Base-by-base conservation (phyloP, 2,797 vertebrate species). In the Austrolebias charrua region DNA sequence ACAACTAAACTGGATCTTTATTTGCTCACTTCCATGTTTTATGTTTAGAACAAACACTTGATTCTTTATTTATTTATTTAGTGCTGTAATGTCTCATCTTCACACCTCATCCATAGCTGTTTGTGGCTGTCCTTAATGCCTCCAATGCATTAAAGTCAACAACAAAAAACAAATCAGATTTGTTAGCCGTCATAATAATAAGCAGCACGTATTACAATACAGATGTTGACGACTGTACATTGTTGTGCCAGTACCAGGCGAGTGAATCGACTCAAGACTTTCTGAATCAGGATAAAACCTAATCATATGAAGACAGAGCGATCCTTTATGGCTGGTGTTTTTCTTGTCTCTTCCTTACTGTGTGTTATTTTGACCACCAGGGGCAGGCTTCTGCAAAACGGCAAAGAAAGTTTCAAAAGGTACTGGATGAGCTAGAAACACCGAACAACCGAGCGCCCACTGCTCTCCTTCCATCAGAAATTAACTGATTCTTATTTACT, bases 371-470 rank as follows among this genome's bases (percentile, higher is more conserved):
- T 98, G 94, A 98, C 96, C 97, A 97, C 96, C 97, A 99, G 98
- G 98, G 95, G 92, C 97, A 98, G 96, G 96, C 96, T 92, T 95
- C 96, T 95, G 95, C 98, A 96, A 98, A 99, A 90, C 96, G 96
- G 92, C 96, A 99, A 97, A 94, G 97, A 94, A 99, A 99, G 93
- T 98, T 94, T 97, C 98, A 98, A 98, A 98, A 99, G 98, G 98
- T 98, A 99, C 98, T 98, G 95, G 92, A 92, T 92, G 89, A 89
- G 93, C 89, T 94, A 95, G 94, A 89, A 91, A 86, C 87, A 86
- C 82, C 84, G 70, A 88, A 73, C 83, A 79, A 86, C 44, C 75
- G 85, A 88, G 78, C 76, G 55, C 63, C 70, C 63, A 66, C 73
- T 83, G 86, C 84, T 87, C 87, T 82, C 70, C 75, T 80, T 62